Evolutionary conservation across 2,797 vertebrate species (phyloP), one percentile per base, ranked within the genome.

Genomic region (Chaunax sp.): DNA sequence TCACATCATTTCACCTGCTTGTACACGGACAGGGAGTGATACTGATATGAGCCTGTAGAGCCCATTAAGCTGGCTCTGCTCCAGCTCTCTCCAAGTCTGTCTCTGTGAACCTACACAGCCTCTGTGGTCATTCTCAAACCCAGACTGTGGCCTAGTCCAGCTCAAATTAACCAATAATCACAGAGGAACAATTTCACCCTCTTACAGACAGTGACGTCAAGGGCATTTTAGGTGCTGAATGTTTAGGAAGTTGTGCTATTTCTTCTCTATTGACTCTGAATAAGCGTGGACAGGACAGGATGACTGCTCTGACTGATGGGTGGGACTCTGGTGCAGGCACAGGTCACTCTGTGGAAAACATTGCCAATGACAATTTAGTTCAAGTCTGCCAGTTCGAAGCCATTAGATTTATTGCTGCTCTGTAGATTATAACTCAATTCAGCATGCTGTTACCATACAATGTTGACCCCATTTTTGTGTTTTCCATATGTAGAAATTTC

Each of bases 231-330:
- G 68, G 54, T 45, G 70, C 72, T 83, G 72, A 70, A 87, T 65
- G 69, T 60, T 52, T 45, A 75, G 86, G 77, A 89, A 82, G 69
- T 64, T 47, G 70, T 58, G 64, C 80, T 90, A 79, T 90, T 92
- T 87, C 64, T 64, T 78, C 63, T 79, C 61, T 66, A n/a, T 80
- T 82, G 77, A 81, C 72, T 78, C 62, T 68, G 72, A 66, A 60
- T 64, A 58, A 72, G 63, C 78, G 23, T 20, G 30, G 73, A 55
- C 64, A 69, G 74, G 76, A 65, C 59, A 65, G 64, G 49, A 77
- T 49, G 77, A 60, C 66, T 55, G 35, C 25, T 8, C 43, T 54
- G 30, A 47, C 68, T 66, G 55, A 73, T 57, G 60, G 69, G 72
- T 64, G 59, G 70, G 55, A 55, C 35, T 55, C 47, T 1, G 35